phyloP scores from a whole-genome alignment of 2,113 vertebrate genomes.

The Edolisoma coerulescens region DNA sequence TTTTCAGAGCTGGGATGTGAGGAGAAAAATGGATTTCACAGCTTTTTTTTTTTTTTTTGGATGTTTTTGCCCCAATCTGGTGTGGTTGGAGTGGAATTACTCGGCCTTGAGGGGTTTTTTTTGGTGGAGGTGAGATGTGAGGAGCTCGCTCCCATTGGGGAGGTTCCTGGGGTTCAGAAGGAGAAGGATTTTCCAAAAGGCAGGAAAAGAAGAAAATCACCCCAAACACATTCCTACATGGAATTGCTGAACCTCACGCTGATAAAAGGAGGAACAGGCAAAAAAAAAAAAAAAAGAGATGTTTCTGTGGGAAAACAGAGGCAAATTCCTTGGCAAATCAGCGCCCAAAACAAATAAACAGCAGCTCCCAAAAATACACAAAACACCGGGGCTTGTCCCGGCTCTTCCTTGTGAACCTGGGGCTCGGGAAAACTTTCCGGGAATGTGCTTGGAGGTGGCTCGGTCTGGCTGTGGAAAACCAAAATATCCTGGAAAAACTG shows the following conservation, averaged over 20 bases:
- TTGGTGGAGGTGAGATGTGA: not conserved
- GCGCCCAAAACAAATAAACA: not conserved
- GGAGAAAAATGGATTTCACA: not conserved
- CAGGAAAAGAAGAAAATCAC: too few species aligned
- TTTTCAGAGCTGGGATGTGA: not conserved
- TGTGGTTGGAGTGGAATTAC: not conserved
- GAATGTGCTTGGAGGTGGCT: rapidly evolving
- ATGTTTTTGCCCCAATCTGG: not conserved
- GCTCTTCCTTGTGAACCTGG: not conserved
- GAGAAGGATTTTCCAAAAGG: not conserved
- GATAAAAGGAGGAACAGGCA: not conserved
- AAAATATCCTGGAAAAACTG: not conserved
- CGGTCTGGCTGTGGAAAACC: not conserved
- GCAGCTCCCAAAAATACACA: not conserved
- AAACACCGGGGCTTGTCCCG: not conserved
- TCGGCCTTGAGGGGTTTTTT: not conserved
- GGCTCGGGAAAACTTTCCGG: not conserved
- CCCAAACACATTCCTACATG: rapidly evolving
- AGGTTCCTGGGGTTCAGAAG: not conserved
- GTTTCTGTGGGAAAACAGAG: not conserved
- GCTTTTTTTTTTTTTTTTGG: not conserved
- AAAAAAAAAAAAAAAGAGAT: not conserved
- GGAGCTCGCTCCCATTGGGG: rapidly evolving
- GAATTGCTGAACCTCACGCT: not conserved
- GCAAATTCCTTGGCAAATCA: not conserved